These are phyloP conservation scores for Lymantria monacha DNA, from an alignment of 2,888 invertebrate genomes.

Conservation along the genomic window DNA sequence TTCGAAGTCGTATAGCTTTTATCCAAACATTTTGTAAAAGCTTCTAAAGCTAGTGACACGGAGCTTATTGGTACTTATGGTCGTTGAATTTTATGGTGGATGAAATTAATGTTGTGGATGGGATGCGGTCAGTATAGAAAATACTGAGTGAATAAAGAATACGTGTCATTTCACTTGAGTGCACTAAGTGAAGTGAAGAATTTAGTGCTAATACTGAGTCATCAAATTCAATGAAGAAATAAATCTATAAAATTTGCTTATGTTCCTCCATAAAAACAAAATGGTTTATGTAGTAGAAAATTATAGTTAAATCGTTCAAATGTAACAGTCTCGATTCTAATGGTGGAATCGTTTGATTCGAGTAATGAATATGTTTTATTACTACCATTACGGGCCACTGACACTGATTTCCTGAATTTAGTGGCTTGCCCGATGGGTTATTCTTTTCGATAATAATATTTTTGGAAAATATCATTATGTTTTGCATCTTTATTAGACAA, in stretches of 20 bases:
- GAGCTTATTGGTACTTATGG: conserved; percentile 6
- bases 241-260: background rate
- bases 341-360: too few relatives aligned
- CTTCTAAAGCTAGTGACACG: conserved; percentile 4
- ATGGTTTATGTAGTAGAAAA: too few relatives aligned
- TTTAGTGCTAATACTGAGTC: background rate
- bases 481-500: too few relatives aligned
- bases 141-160: background rate
- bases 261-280: too few relatives aligned
- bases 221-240: background rate
- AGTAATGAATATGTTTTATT: too few relatives aligned
- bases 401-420: too few relatives aligned
- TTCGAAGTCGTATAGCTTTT: background rate
- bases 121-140: background rate
- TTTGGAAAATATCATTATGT: too few relatives aligned
- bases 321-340: too few relatives aligned
- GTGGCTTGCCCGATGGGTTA: too few relatives aligned
- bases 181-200: background rate
- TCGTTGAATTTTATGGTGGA: conserved; percentile 9
- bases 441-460: too few relatives aligned
- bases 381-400: too few relatives aligned
- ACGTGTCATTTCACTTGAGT: conserved; percentile 1
- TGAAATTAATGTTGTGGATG: conserved; percentile 7
- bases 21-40: conserved; percentile 2
- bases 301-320: too few relatives aligned